Evolutionary conservation across 35 echinoderm and acorn worm genomes (phyloP), one percentile per base, ranked within the genome.

Genomic region (Ophiothrix spiculata): DNA sequence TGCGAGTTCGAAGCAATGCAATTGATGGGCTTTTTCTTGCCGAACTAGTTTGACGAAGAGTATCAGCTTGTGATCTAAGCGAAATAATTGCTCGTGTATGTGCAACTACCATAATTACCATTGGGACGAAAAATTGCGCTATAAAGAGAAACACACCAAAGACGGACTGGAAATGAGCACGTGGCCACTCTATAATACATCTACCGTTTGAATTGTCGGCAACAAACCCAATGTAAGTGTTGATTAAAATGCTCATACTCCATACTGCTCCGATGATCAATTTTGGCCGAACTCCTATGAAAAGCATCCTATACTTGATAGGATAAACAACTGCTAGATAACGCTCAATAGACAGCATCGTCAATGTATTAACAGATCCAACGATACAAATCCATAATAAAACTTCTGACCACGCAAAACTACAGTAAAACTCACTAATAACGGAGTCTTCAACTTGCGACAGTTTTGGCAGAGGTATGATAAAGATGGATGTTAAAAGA

Each of bases 321-420:
- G 95, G 95, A 40, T 94, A 86, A 29, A 94, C 87, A 23, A 98
- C 86, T 11, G 95, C 95, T 1, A 98, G 39, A 23, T 91, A 98
- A 32, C 95, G 46, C 77, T 98, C 95, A 12, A 98, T 79, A 0
- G 91, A 90, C 14, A 98, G 84, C 11, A 88, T 64, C 4, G 88
- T 89, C 4, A 98, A 82, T 25, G 84, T 89, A 29, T 90, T 89
- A 10, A 92, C 84, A 4, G 95, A 98, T 21, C 85, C 82, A 13
- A 84, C 80, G 17, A 98, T 88, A 33, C 78, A 84, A n/a, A 89
- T 79, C 95, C 95, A 98, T 17, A 98, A 82, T 28, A 94, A 41
- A 23, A 89, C 75, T 32, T 81, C 77, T 34, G 91, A 88, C 33
- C 40, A 75, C 4, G 89, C 38, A 11, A 98, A 81, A 49, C 86